Evolutionary conservation across 2,888 invertebrate species (phyloP), one percentile per base, ranked within the genome.

Genomic region (Rotaria macrura): DNA sequence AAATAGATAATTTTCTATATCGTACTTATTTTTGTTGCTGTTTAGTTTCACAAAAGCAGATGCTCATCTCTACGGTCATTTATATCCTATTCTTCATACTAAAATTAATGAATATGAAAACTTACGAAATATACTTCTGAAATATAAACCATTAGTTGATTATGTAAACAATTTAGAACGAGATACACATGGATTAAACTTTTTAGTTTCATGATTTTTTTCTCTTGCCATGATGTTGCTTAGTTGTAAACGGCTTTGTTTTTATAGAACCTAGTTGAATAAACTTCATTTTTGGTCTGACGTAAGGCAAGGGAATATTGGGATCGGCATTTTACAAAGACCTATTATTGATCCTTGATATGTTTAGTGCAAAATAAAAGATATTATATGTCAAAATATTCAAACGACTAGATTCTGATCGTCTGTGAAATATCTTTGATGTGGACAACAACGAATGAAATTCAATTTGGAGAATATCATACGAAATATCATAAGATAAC

Each of bases 31-130:
- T 79, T 79, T 9, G 14, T 17, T 49, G 14, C 49, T 49, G 47
- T 43, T 0, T 43, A 79, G 79, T 43, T 79, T 79, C n/a, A 79
- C 79, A 4, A 40, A n/a, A 79, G 79, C 79, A n/a, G 79, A 79
- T 79, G 79, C 79, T 43, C 79, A 79, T 79, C 79, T 79, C 10
- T 79, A 79, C n/a, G 79, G 79, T 43, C 43, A 43, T 79, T 43
- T 79, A 43, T 79, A 79, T 79, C 1, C 79, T 0, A 79, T 79
- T 43, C 43, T 79, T n/a, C 40, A 79, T 43, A 14, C n/a, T 14
- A 43, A 43, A 43, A 43, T 79, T 10, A 40, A 4, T 40, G 79
- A 79, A 79, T 43, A 79, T 79, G 43, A 79, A n/a, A 17, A 40
- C n/a, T 5, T 79, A n/a, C 40, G 43, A 43, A 79, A 79, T 79